Evolutionary conservation across 2,113 vertebrate genomes (phyloP).

Genomic region (Vulpes lagopus): DNA sequence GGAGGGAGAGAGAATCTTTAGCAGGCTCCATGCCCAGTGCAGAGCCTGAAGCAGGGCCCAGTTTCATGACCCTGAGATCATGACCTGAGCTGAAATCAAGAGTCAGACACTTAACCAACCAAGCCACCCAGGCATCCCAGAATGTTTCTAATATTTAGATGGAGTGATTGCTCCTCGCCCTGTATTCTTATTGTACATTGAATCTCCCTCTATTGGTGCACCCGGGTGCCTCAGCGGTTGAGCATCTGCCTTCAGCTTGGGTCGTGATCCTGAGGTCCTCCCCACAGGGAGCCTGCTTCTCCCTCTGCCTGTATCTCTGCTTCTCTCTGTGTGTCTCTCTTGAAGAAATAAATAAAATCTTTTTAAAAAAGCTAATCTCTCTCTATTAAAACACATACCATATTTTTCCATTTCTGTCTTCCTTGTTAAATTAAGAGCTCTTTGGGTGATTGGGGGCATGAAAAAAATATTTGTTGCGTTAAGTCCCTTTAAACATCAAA

Average conservation of each 20-base stretch:
- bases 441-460: not conserved
- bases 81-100: not conserved
- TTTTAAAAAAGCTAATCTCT: too few species aligned
- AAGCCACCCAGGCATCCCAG: not conserved
- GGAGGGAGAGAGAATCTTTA: rapidly evolving
- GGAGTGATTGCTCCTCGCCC: not conserved
- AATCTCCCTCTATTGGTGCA: not conserved
- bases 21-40: not conserved
- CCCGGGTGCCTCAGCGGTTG: too few species aligned
- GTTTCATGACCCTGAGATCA: not conserved
- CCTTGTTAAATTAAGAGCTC: not conserved
- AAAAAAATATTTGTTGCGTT: not conserved
- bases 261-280: too few species aligned
- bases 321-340: too few species aligned
- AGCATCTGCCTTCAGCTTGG: too few species aligned
- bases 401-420: not conserved
- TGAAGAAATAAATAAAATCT: too few species aligned
- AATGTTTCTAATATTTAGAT: not conserved
- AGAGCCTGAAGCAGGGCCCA: not conserved
- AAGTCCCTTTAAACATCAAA: not conserved
- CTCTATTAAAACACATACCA: not conserved
- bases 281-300: too few species aligned
- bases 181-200: rapidly evolving
- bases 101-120: not conserved
- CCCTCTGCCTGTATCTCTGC: too few species aligned